Conservation (phyloP, 2,113 vertebrate genomes). For the Gasterosteus aculeatus region DNA sequence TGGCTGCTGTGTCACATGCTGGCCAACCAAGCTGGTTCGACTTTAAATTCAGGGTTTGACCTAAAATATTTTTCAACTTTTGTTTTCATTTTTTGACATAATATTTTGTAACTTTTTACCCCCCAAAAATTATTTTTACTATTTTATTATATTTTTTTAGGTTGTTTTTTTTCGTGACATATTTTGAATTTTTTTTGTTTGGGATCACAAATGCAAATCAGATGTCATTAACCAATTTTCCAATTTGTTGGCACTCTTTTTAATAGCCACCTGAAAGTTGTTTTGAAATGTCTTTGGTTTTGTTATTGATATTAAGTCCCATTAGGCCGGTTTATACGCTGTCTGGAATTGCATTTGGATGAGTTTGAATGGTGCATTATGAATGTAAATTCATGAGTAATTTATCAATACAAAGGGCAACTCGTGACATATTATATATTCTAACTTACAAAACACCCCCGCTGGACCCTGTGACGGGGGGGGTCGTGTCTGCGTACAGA, state of each 20-base stretch:
- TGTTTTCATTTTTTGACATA: too few relatives aligned
- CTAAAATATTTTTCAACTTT: too few relatives aligned
- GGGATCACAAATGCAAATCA: not conserved
- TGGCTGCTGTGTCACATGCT: conserved; percentile 6
- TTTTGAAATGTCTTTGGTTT: not conserved
- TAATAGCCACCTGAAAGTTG: not conserved
- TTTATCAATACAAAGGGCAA: not conserved
- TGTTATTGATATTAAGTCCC: too few relatives aligned
- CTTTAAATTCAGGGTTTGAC: not conserved
- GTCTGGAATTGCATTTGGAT: not conserved
- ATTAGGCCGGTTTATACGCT: too few relatives aligned
- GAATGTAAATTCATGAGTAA: not conserved
- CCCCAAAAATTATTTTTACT: too few relatives aligned
- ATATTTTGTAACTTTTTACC: too few relatives aligned
- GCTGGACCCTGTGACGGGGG: not conserved
- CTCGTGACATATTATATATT: not conserved
- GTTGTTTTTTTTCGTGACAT: too few relatives aligned
- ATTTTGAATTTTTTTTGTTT: too few relatives aligned
- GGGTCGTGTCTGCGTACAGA: not conserved
- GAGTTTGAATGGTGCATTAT: not conserved
- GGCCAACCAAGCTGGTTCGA: not conserved
- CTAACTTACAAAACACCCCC: not conserved
- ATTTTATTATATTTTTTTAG: too few relatives aligned
- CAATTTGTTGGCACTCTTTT: not conserved
- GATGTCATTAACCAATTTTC: not conserved